Percentiles rank a stretch among this genome's conserved stretches.
Conservation (phyloP, 2,113 vertebrate genomes). For the Tor tambroides region DNA sequence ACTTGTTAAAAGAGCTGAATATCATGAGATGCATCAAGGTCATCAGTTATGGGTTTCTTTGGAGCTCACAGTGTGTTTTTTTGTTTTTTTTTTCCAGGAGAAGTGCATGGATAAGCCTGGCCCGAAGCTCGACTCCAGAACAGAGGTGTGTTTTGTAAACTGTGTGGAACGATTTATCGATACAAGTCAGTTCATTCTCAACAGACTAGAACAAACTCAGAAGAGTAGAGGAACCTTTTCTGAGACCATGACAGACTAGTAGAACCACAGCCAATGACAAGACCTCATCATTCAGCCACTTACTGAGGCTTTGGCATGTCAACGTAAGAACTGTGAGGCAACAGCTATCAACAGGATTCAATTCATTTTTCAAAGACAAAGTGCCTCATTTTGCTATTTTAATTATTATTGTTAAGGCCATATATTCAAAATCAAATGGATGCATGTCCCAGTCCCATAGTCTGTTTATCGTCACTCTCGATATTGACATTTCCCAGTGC, state of each 20-base stretch:
- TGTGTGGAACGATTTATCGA: slow-evolving; percentile 97
- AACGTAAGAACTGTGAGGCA: background rate
- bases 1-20: too few relatives aligned
- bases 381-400: slow-evolving; percentile 29
- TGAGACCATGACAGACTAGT: slow-evolving; percentile 85
- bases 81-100: slow-evolving; percentile 80
- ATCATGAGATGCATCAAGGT: too few relatives aligned
- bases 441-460: slow-evolving; percentile 10
- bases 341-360: background rate
- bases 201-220: slow-evolving; percentile 94
- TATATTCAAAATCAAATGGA: background rate
- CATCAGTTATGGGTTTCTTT: background rate
- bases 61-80: background rate
- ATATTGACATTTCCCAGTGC: slow-evolving; percentile 9
- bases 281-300: background rate
- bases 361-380: too few relatives aligned
- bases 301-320: background rate
- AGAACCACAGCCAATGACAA: slow-evolving; percentile 25
- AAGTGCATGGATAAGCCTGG: slow-evolving; percentile 98
- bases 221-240: slow-evolving; percentile 85
- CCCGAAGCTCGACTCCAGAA: slow-evolving; percentile 92
- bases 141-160: slow-evolving; percentile 92
- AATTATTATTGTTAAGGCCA: slow-evolving; percentile 14
- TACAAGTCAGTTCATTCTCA: slow-evolving; percentile 96
- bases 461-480: background rate